A percentile compares a stretch with the other conserved stretches of the same genome.
Evolutionary conservation across 1,140 invertebrate species (phyloP).

Genomic region (Drosophila gunungcola): DNA sequence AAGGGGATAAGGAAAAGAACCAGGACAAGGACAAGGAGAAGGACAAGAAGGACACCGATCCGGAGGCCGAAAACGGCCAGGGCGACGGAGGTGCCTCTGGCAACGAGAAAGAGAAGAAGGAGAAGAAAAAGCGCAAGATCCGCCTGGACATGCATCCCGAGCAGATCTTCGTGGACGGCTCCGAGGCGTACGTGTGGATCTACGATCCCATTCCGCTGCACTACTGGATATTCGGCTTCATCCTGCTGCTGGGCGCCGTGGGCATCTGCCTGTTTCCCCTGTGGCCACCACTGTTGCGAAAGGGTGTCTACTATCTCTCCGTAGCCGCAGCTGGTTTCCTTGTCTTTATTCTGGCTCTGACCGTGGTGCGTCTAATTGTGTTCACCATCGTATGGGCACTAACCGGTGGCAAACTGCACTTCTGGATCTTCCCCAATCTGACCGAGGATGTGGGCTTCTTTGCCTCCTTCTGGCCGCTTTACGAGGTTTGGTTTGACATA

Average conservation of each 20-base stretch:
- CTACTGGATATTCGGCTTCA: conserved; percentile 97
- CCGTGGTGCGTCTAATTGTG: conserved; percentile 94
- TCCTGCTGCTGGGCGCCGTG: conserved; percentile 96
- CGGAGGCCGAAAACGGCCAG: conserved; percentile 46
- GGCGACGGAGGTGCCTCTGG: conserved; percentile 49
- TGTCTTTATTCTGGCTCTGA: conserved; percentile 95
- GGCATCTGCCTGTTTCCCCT: conserved; percentile 98
- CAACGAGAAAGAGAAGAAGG: conserved; percentile 83
- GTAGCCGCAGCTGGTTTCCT: conserved; percentile 97
- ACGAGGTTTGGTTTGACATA: conserved; percentile 88
- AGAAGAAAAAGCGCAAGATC: conserved; percentile 89
- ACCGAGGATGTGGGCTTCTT: conserved; percentile 99
- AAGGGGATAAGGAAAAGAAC: conserved; percentile 57
- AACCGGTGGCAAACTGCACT: conserved; percentile 95
- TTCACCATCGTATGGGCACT: conserved; percentile 96
- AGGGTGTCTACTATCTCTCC: conserved; percentile 98
- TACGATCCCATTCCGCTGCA: conserved; percentile 99
- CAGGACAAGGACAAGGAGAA: conserved; percentile 85
- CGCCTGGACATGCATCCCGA: conserved; percentile 98
- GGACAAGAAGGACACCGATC: conserved; percentile 50
- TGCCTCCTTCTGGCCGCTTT: conserved; percentile 99
- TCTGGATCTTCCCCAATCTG: conserved; percentile 99
- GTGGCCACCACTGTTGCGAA: conserved; percentile 96
- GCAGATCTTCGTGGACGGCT: conserved; percentile 96
- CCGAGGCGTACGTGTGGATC: conserved; percentile 99